phyloP scores from a whole-genome alignment of 2,888 invertebrate genomes.

The Leptopilina syphax region DNA sequence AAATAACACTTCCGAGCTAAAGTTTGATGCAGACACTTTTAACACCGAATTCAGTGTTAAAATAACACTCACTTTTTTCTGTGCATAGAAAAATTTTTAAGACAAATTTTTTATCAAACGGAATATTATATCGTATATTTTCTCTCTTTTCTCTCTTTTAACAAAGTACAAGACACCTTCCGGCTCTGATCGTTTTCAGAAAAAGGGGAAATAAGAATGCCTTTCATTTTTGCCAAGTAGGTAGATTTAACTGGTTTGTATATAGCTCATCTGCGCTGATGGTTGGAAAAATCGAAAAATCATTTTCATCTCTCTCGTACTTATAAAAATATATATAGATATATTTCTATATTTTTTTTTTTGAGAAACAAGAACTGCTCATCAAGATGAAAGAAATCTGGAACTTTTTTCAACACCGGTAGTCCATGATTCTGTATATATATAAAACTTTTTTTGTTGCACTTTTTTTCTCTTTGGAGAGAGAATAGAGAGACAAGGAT shows the following conservation, averaged over 20 bases:
- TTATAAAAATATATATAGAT: too few species aligned
- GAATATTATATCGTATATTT: background rate
- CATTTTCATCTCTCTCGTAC: background rate
- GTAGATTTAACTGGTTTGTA: constrained; percentile 38
- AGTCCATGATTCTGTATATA: background rate
- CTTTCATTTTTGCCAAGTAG: constrained; percentile 19
- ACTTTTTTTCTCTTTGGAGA: background rate
- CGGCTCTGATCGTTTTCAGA: constrained; percentile 24
- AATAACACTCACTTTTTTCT: too few species aligned
- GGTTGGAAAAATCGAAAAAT: constrained; percentile 24
- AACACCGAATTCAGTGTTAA: too few species aligned
- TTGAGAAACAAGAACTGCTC: constrained; percentile 21
- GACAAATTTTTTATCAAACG: background rate
- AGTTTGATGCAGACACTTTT: too few species aligned
- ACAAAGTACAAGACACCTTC: constrained; percentile 25
- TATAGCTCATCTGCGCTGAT: constrained; percentile 20
- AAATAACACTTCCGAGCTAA: too few species aligned
- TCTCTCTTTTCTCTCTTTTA: background rate
- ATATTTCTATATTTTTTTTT: background rate
- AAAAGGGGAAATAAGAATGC: constrained; percentile 24
- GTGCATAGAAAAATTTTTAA: background rate
- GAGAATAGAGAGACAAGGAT: background rate
- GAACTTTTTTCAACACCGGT: constrained; percentile 41
- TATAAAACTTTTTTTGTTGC: too few species aligned
- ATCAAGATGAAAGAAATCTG: constrained; percentile 40